Base-by-base conservation (phyloP, 2,888 invertebrate genomes). In the Oxyteleia sp. region DNA sequence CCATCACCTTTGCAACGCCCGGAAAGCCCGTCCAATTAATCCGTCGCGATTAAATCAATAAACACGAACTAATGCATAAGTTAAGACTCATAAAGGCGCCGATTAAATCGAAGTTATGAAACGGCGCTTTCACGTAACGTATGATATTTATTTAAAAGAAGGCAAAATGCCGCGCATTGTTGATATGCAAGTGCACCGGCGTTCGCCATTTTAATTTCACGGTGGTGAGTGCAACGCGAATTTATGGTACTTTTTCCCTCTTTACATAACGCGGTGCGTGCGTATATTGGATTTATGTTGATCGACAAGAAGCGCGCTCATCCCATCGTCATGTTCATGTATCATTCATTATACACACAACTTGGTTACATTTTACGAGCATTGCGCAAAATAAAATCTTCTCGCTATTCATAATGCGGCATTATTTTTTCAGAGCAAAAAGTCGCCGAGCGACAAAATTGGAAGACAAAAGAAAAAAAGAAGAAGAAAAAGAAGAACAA, bases 191-290 rank as follows among this genome's bases (percentile, higher is more conserved):
- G n/a, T n/a, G n/a, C n/a, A n/a, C n/a, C n/a, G n/a, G n/a, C n/a
- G n/a, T n/a, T n/a, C n/a, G n/a, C n/a, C n/a, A n/a, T n/a, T 76
- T 82, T 90, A 89, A 90, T 90, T 91, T 90, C 90, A 90, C 89
- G 90, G 87, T 87, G 82, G 82, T 87, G 87, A 86, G 86, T 89
- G 86, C 82, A 78, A 83, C 84, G 84, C 87, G 85, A 87, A 90
- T 90, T 89, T 88, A 90, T 88, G 85, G 88, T 80, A 76, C 74
- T 85, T 84, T 85, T 85, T 79, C 75, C 71, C 16, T 57, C 26
- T 49, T 79, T 84, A 84, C 84, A 82, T 85, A 86, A 87, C 76
- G 76, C 84, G 74, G 59, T 83, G 83, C 84, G 84, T 79, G 82
- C 64, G 61, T 75, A 84, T 79, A 87, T 86, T 82, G 84, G 84